phyloP scores from a whole-genome alignment of 64 coral and sea anemone genomes.

The Acropora tenuis region DNA sequence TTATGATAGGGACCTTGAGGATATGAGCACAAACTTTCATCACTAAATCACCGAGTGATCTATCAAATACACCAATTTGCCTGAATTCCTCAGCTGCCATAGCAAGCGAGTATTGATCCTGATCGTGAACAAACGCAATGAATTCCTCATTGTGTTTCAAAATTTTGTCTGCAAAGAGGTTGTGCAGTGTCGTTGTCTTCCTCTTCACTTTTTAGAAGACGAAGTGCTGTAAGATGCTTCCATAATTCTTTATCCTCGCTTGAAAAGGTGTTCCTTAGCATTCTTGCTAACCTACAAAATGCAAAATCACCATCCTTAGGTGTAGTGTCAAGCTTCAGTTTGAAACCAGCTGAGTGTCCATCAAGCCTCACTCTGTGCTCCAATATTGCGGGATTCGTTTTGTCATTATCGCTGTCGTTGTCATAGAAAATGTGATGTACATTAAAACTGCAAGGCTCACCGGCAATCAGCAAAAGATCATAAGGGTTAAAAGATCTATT shows the following conservation, averaged over 20 bases:
- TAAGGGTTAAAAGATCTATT: neutral
- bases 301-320: conserved; percentile 41
- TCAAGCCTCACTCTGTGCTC: neutral
- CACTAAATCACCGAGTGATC: conserved; percentile 36
- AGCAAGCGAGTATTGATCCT: neutral
- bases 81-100: neutral
- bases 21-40: conserved; percentile 62
- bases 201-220: neutral
- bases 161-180: neutral
- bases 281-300: conserved; percentile 21
- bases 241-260: neutral
- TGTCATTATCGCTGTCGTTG: neutral
- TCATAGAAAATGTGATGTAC: neutral
- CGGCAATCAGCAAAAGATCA: neutral
- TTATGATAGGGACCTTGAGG: conserved; percentile 28
- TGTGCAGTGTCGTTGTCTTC: neutral
- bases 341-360: conserved; percentile 17
- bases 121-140: neutral
- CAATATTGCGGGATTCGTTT: neutral
- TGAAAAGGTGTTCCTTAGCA: neutral
- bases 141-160: conserved; percentile 11
- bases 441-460: neutral
- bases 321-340: neutral
- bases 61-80: conserved; percentile 20
- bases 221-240: neutral